Evolutionary conservation across 2,888 invertebrate species (phyloP), one percentile per base, ranked within the genome.

Genomic region (Drosophila borborema): DNA sequence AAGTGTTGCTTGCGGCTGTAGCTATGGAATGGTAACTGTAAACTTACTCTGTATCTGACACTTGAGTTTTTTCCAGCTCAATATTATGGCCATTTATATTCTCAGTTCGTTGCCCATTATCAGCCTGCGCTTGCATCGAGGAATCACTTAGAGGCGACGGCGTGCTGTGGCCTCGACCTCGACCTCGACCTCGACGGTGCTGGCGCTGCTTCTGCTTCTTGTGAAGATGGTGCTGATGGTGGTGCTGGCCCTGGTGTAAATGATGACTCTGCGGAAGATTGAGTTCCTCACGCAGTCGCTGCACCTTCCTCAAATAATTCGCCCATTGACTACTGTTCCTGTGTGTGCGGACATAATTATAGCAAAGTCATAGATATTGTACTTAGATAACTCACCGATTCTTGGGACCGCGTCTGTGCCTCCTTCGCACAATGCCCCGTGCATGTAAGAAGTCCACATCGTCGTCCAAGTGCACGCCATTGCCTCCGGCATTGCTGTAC

Each of bases 401-500:
- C 69, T 93, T 93, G 28, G 92, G 90, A 2, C 92, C 91, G 2
- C 92, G 85, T n/a, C 93, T 76, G 70, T 93, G 91, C 46, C 92
- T 82, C 10, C 93, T 73, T 36, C 92, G 88, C n/a, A 91, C 86
- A 3, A 92, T 82, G 12, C 93, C 93, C 36, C 92, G 91, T 0
- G 91, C 89, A 46, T 92, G 92, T 62, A 93, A 61, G 61, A 92
- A 91, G 74, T 93, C 92, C 16, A 93, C 91, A 74, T 93, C 92
- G 51, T 93, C 93, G 71, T 93, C 81, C 71, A 91, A 84, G 63
- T 90, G 92, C 79, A 92, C 91, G 62, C 93, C 93, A 79, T 93
- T 93, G 36, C 93, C 93, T 2, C 93, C 93, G 40, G 92, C 90
- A 84, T 93, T 93, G 68, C 93, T 93, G 64, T 91, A 93, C 3